Evolutionary conservation across 2,113 vertebrate genomes (phyloP), one percentile per base, ranked within the genome.

Genomic region (Myanophis thanlyinensis): DNA sequence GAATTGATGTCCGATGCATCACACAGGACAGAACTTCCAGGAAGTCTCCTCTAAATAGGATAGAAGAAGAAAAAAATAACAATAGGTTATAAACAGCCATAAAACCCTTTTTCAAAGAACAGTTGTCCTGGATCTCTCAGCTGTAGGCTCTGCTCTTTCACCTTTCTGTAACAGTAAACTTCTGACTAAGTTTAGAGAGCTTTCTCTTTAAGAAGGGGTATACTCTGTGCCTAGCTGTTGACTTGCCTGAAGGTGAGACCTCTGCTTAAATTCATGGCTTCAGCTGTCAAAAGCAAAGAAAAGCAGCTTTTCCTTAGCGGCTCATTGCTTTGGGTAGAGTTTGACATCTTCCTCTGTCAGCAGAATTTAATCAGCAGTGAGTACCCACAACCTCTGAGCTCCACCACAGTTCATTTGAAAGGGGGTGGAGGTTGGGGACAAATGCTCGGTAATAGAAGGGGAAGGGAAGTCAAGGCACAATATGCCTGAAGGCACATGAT

Each of bases 291-390:
- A 97, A 97, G 97, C 95, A 97, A 97, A 97, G 97, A 97, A 97
- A 97, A 97, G 97, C 97, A 97, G 97, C 97, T 97, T 97, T 97
- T 97, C 97, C 97, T 97, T 97, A 96, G 97, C 97, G 96, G 96
- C 96, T 97, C 95, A 96, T 96, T 97, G 97, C 97, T 97, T 97
- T 97, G 97, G 97, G 97, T 97, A 97, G 97, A 97, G 96, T 96
- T 97, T 97, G 97, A 97, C 97, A 97, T 97, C 96, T 97, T 97
- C 97, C 97, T 97, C 96, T 96, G 97, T 97, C 97, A 97, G 97
- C 97, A 97, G 96, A 97, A 97, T 97, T 96, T 97, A 97, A 97
- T 97, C 97, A 97, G 96, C 96, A 96, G 93, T 94, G 90, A 97
- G 96, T 97, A 95, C 97, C 97, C 97, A 97, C 96, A 97, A 96